Conservation (phyloP, 2,888 invertebrate genomes). For the Temnothorax ravouxi region DNA sequence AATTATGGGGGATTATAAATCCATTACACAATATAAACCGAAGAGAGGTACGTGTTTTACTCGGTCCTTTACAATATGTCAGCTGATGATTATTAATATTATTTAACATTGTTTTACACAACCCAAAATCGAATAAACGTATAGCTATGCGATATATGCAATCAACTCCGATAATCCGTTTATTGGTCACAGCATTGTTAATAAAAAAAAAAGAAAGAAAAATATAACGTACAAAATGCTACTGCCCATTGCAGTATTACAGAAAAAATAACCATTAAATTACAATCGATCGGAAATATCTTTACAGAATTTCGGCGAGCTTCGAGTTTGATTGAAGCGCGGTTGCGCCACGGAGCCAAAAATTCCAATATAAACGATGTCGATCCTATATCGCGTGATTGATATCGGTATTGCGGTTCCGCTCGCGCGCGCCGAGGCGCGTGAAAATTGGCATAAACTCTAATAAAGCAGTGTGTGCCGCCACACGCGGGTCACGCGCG, state of each 20-base stretch:
- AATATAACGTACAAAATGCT: neutral
- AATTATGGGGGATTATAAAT: conserved; percentile 63
- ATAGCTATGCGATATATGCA: neutral
- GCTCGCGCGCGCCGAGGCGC: neutral
- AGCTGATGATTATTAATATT: neutral
- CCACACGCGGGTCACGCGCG: neutral
- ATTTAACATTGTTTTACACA: neutral
- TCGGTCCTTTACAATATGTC: neutral
- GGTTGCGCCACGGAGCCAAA: neutral
- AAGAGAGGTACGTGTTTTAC: neutral
- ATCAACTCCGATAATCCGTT: neutral
- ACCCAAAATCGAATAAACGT: neutral
- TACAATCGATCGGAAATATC: neutral
- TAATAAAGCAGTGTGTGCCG: conserved; percentile 24
- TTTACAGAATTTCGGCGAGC: conserved; percentile 5
- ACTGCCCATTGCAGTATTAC: neutral
- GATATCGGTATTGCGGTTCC: conserved; percentile 34
- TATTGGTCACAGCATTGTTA: conserved; percentile 21
- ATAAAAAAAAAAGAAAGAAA: conserved; percentile 1
- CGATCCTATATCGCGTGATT: conserved; percentile 29
- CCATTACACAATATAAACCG: conserved; percentile 38
- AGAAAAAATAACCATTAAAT: neutral
- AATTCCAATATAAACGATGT: conserved; percentile 25
- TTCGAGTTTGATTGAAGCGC: conserved; percentile 18
- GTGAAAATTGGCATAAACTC: conserved; percentile 25